Percentiles rank a stretch among this genome's conserved stretches.
Conservation (phyloP, 1,140 invertebrate genomes). For the Leptinotarsa defecta region DNA sequence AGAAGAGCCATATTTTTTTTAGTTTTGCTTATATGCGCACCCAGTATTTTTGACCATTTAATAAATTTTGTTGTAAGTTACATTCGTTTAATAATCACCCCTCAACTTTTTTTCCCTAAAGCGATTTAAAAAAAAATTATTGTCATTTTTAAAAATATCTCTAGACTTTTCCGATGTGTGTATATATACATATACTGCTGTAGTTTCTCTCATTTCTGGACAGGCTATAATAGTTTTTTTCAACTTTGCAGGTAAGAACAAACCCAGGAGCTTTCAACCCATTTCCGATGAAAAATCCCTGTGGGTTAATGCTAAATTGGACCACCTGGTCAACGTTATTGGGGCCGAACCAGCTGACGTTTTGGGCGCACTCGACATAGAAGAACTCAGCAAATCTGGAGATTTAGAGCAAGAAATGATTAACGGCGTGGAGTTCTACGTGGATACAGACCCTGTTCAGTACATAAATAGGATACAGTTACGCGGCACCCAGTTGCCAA, state of each 20-base stretch:
- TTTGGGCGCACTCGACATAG: conserved; percentile 33
- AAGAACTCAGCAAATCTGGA: conserved; percentile 36
- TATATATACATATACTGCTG: no score
- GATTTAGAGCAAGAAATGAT: conserved; percentile 36
- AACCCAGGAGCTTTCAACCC: conserved; percentile 32
- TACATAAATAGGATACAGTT: conserved; percentile 50
- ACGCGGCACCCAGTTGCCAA: conserved; percentile 46
- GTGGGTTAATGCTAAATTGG: conserved; percentile 40
- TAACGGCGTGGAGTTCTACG: conserved; percentile 49
- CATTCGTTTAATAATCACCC: no score
- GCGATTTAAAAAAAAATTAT: no score
- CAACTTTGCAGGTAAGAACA: conserved; percentile 10
- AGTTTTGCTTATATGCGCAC: no score
- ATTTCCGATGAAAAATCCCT: conserved; percentile 42
- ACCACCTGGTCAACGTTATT: conserved; percentile 40
- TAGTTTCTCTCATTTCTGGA: no score
- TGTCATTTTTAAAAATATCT: no score
- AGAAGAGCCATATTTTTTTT: no score
- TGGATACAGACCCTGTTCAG: conserved; percentile 42
- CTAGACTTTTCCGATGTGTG: no score
- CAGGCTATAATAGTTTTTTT: neutral
- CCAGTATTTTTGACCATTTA: no score
- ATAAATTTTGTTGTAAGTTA: no score
- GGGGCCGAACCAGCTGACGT: conserved; percentile 45
- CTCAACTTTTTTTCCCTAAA: no score